Percentiles rank a stretch among this genome's conserved stretches.
phyloP scores from a whole-genome alignment of 2,113 vertebrate species.

The Agelaius phoeniceus region DNA sequence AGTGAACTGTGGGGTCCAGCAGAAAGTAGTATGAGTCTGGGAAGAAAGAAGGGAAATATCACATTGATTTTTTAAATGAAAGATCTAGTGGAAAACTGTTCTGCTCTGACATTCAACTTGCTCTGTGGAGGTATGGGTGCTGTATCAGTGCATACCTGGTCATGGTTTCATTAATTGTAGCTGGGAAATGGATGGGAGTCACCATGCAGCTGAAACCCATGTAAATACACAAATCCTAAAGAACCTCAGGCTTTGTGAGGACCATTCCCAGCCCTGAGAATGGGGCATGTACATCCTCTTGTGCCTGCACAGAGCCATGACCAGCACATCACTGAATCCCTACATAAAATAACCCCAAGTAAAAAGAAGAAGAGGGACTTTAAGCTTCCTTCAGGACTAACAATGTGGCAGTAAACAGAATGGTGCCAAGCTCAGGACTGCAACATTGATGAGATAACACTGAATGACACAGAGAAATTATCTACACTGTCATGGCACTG shows the following conservation, averaged over 20 bases:
- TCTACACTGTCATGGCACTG: not conserved
- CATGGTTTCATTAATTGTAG: not conserved
- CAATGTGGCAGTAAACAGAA: not conserved
- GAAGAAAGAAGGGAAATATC: not conserved
- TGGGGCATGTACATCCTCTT: not conserved
- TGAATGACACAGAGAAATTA: not conserved
- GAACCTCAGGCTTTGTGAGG: not conserved
- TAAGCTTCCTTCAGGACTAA: not conserved
- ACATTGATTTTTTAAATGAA: not conserved
- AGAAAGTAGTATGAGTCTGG: constrained; percentile 59
- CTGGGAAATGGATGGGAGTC: not conserved
- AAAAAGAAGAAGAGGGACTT: not conserved
- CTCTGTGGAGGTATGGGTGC: not conserved
- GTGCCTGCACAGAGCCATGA: not conserved
- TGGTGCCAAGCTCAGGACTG: not conserved
- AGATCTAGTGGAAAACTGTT: not conserved
- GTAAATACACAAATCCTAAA: not conserved
- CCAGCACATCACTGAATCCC: not conserved
- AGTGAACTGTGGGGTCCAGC: constrained; percentile 49
- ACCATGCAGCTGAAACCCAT: not conserved
- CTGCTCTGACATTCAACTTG: not conserved
- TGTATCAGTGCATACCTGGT: not conserved
- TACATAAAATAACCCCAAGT: not conserved
- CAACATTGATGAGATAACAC: not conserved
- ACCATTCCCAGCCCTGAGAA: not conserved